Percentiles rank a stretch among this genome's conserved stretches.
Evolutionary conservation across 2,113 vertebrate species (phyloP).

Genomic region (Bufo gargarizans): DNA sequence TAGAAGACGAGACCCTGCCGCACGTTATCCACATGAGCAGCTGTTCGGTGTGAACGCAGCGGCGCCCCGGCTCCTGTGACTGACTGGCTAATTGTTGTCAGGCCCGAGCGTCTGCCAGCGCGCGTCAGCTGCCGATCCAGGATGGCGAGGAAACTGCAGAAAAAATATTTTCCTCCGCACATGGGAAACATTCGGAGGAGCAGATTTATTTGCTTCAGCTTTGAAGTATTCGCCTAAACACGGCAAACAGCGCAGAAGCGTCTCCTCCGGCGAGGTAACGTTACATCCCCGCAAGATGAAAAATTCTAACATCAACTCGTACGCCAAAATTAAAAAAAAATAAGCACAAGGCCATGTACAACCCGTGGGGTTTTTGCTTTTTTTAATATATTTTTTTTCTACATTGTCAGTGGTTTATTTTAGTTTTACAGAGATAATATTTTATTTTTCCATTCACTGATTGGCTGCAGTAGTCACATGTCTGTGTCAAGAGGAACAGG

Average conservation of each 20-base stretch:
- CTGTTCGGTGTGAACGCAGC: slow-evolving; percentile 4
- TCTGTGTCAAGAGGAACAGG: too few species aligned
- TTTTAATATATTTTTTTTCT: too few species aligned
- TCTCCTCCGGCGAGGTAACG: too few species aligned
- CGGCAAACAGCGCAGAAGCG: not conserved
- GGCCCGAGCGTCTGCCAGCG: slow-evolving; percentile 38
- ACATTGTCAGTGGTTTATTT: too few species aligned
- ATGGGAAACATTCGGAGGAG: not conserved
- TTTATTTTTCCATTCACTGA: too few species aligned
- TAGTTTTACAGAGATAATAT: too few species aligned
- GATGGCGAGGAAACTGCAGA: not conserved
- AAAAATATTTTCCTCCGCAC: slow-evolving; percentile 33
- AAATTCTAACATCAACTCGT: too few species aligned
- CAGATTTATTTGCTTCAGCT: slow-evolving; percentile 42
- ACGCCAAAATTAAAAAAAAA: too few species aligned
- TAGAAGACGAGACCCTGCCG: not conserved
- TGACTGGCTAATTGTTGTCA: slow-evolving; percentile 37
- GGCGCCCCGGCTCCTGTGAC: not conserved
- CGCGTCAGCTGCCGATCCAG: slow-evolving; percentile 18
- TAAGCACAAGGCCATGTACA: too few species aligned
- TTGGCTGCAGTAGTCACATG: too few species aligned
- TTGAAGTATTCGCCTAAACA: slow-evolving; percentile 4
- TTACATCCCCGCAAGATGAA: too few species aligned
- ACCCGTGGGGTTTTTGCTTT: too few species aligned
- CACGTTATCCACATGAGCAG: slow-evolving; percentile 16